Evolutionary conservation across 2,797 vertebrate species (phyloP), one percentile per base, ranked within the genome.

Genomic region (Alosa sapidissima): DNA sequence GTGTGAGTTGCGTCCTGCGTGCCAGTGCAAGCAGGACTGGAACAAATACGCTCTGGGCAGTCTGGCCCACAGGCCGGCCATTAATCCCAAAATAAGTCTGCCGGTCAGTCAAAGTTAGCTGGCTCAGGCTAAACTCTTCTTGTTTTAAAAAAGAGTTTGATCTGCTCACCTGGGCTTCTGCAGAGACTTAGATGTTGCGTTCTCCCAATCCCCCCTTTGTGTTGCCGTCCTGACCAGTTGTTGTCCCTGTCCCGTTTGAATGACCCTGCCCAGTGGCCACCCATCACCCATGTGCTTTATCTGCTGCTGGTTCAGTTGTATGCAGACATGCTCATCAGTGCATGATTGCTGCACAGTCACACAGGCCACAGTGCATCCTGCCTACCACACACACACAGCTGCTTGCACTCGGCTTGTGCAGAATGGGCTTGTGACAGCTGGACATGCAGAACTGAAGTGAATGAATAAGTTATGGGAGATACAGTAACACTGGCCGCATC

Each of bases 281-380:
- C 21, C 55, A 14, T 24, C 52, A 55, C 52, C 52, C 49, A 60
- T 5, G n/a, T 55, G 0, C 5, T 13, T 7, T 78, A 28, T 75
- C 82, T 89, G 84, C 62, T 87, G 81, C 28, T 8, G 49, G 8
- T 75, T 19, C 85, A 58, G 84, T 86, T 49, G 5, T 58, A 84
- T 68, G 85, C 86, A 24, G 3, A 84, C 75, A 84, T 58, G 85
- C 55, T 84, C 81, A 84, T 89, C 78, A 58, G 41, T 87, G 91
- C 90, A 92, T 91, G 90, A 89, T 81, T 85, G 9, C 81, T 75
- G 75, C 83, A 33, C 65, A 16, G 84, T 78, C n/a, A 11, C 36
- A 16, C 1, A 4, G 33, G n/a, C 81, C 84, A 7, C 24, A 1
- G 33, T 24, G 65, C 84, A 36, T 85, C 75, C 28, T 7, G 41